Evolutionary conservation across 2,797 vertebrate species (phyloP), one percentile per base, ranked within the genome.

Genomic region (Protonibea diacanthus): DNA sequence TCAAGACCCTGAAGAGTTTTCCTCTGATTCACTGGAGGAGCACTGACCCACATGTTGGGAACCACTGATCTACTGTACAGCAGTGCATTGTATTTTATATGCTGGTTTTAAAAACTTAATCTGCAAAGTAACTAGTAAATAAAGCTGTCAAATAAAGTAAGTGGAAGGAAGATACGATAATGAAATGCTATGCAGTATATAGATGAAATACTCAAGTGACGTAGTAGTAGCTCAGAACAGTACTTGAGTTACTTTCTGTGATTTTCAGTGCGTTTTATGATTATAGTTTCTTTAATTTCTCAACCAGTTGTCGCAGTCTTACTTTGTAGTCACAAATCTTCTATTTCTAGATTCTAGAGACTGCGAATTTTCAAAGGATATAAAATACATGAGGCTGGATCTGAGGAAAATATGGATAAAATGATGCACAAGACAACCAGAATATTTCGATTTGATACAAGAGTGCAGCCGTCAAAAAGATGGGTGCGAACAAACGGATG

Each of bases 401-500:
- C 45, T 51, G 38, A 18, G 17, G 25, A 18, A 21, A 17, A 44
- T 3, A 0, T 61, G 21, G 7, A 1, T 67, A 25, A 53, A 55
- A 56, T 29, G 5, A 62, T n/a, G 51, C 52, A 33, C 7, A 53
- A 21, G 10, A 29, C 10, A 14, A 21, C 6, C 47, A 14, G 5
- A 45, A 64, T 20, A 47, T 70, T 74, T 77, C 1, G 62, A 23
- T 65, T 29, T 70, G 13, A 65, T 53, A n/a, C 56, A 63, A 67
- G 17, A 23, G 40, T 27, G 2, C 21, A 57, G 29, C 12, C 2
- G 5, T 44, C 59, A 74, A 53, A 76, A 73, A 8, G 7, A 27
- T 14, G 33, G 33, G 7, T 20, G 49, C 51, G 17, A 70, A 71
- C 33, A 69, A 71, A 49, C 33, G 42, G 25, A 60, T 62, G 7